phyloP scores from a whole-genome alignment of 2,113 vertebrate species.

The Zosterops japonicus region DNA sequence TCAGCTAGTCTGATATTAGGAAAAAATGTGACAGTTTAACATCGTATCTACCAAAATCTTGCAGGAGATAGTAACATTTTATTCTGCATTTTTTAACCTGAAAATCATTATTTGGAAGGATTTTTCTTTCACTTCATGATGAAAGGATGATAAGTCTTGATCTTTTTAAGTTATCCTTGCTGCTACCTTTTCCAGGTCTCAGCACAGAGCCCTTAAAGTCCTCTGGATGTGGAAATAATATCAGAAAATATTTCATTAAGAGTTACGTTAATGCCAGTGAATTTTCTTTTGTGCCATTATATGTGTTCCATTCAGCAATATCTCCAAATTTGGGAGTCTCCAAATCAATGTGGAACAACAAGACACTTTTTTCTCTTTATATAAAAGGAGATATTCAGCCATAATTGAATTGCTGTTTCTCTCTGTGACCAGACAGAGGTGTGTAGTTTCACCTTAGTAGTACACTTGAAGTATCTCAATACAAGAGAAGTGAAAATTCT shows the following conservation, averaged over 20 bases:
- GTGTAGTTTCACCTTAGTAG: not conserved
- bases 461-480: not conserved
- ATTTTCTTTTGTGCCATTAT: not conserved
- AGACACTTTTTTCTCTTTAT: not conserved
- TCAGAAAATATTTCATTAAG: not conserved
- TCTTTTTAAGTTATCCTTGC: not conserved
- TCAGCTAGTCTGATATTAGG: not conserved
- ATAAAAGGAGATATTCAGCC: not conserved
- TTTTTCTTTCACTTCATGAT: not conserved
- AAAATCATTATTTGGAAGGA: not conserved
- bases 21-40: not conserved
- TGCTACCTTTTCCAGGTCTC: not conserved
- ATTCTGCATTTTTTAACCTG: not conserved
- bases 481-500: not conserved
- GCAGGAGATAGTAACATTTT: not conserved
- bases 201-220: not conserved
- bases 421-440: not conserved
- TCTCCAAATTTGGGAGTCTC: not conserved
- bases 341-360: not conserved
- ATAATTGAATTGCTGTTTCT: not conserved
- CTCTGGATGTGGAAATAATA: not conserved
- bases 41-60: not conserved
- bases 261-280: not conserved
- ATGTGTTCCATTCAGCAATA: not conserved
- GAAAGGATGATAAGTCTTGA: not conserved